Base-by-base conservation (phyloP, 2,113 vertebrate species). In the Triplophysa siluroides region DNA sequence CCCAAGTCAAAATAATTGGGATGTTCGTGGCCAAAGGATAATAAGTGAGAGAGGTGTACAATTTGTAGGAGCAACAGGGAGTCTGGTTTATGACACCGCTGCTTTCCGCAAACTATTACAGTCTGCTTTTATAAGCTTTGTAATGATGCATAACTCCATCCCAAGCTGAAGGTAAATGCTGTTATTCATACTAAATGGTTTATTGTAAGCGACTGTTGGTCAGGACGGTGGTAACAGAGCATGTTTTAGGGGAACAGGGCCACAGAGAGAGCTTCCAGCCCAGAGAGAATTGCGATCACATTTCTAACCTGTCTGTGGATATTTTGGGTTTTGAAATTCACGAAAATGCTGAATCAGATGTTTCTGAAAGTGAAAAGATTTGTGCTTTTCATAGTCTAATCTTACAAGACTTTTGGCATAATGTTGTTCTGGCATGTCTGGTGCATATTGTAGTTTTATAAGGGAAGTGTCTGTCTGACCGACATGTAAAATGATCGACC, bases 61-160 rank as follows among this genome's bases (percentile, higher is more conserved):
- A 90, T 91, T 90, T 90, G 88, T 88, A 77, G 56, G 45, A 83
- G 78, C 90, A 85, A 87, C 87, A 56, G 89, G 90, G 77, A 77
- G 79, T 58, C 38, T 14, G 63, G 70, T 83, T 87, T 90, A 90
- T 88, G 87, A 85, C 80, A 84, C 83, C 80, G 82, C 89, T 88
- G 88, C 91, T 90, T 85, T 89, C 86, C 85, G 87, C 83, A 38
- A 82, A 84, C 85, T 74, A 81, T 83, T 84, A 81, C 76, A 76
- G 77, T 87, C 84, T 63, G 16, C 78, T 91, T 91, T 91, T 89
- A 90, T 61, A 41, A 81, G 78, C 84, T 7, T 76, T 64, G 82
- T 81, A 79, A 87, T 84, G 74, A 69, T 77, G 85, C 73, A 60
- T 68, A 83, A 81, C 80, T 77, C 13, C 43, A 74, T 76, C 65